phyloP scores from a whole-genome alignment of 30 jellyfish, hydroid and myxozoan species.

The Chironex yamaguchii region DNA sequence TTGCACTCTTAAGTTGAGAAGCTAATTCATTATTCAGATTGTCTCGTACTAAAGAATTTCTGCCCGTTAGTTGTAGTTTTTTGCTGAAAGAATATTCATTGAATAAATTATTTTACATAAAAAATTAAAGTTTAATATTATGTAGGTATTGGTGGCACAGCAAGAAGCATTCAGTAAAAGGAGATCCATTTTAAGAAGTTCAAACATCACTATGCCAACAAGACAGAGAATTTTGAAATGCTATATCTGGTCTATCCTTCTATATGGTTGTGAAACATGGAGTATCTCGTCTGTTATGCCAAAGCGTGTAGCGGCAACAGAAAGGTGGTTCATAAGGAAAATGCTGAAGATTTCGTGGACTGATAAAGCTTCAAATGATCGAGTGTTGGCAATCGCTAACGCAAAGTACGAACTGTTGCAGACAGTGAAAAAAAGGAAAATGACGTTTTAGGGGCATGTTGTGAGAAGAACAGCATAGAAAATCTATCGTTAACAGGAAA shows the following conservation, averaged over 20 bases:
- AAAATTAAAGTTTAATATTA: no score
- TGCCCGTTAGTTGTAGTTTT: no score
- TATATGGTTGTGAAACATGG: constrained; percentile 60
- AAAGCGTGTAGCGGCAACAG: constrained; percentile 57
- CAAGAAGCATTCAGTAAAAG: constrained; percentile 33
- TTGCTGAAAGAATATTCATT: no score
- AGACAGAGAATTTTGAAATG: constrained; percentile 7
- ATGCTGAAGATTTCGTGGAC: constrained; percentile 63
- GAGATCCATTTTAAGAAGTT: constrained; percentile 44
- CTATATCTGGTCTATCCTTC: constrained; percentile 9
- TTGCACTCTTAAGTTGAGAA: no score
- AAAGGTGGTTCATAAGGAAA: constrained; percentile 40
- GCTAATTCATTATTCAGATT: no score
- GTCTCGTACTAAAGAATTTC: no score
- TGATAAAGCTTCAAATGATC: constrained; percentile 53
- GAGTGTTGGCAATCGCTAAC: constrained; percentile 59
- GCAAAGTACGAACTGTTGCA: constrained; percentile 4
- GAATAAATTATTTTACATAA: no score
- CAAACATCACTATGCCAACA: constrained; percentile 20
- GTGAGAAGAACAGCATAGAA: constrained; percentile 43
- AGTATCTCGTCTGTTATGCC: constrained; percentile 52
- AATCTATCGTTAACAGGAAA: constrained; percentile 53
- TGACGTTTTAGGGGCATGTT: constrained; percentile 52
- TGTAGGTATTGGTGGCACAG: no score
- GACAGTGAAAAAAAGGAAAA: constrained; percentile 50